Evolutionary conservation across 2,888 invertebrate genomes (phyloP), one percentile per base, ranked within the genome.

Genomic region (Nymphalis polychloros): DNA sequence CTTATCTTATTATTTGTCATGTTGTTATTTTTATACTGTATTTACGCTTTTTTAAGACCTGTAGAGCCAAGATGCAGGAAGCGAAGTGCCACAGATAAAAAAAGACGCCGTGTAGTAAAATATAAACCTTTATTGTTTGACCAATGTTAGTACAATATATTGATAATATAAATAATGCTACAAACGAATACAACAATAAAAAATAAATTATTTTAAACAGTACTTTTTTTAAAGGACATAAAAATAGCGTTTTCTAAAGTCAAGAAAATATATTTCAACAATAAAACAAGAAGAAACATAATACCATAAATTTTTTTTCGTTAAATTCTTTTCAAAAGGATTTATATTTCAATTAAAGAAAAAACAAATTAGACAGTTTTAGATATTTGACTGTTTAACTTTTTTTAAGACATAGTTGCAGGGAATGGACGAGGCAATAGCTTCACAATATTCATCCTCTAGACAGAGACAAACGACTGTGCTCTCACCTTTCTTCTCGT

Each of bases 61-160:
- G 10, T 13, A 27, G 27, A 17, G 17, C 7, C 4, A 16, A 31
- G 8, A 27, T 31, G 17, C 17, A 27, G 52, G 16, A 4, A 7
- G 8, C 16, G 53, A 57, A 57, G 57, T 6, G 8, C 2, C 7
- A 35, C 13, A 41, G 31, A 57, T 35, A 41, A 57, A 19, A 31
- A 57, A 57, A 57, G n/a, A n/a, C 10, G 5, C n/a, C 19, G 7
- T 57, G 49, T 75, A 75, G 67, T 75, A 76, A 76, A 76, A 75
- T 76, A 76, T 74, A 76, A 76, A 76, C 60, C 64, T 76, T 76
- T 75, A 65, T 52, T 60, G 57, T 70, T 65, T 53, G 47, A 67
- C 63, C 64, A 70, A 65, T 61, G 67, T 72, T 70, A 73, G 72
- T 69, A 57, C 53, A 49, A 57, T 55, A 62, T 57, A 19, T 57